Base-by-base conservation (phyloP, 2,888 invertebrate genomes). In the Stenichneumon culpator region DNA sequence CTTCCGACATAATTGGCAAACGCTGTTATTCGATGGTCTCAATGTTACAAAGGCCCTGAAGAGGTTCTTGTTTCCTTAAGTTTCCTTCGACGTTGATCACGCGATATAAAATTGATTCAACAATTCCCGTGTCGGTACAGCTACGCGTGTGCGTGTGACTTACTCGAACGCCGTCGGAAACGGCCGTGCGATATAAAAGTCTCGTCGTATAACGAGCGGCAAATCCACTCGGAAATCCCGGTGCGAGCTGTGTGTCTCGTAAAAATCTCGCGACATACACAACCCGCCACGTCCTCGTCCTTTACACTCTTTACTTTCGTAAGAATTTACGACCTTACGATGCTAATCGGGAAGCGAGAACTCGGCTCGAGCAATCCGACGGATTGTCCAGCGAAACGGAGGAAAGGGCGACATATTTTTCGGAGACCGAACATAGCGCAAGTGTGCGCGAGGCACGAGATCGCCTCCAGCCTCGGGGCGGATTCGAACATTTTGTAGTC, bases 271-370 rank as follows among this genome's bases (percentile, higher is more conserved):
- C 67, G 54, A 70, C 67, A 63, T 32, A 63, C 63, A 72, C 70
- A 72, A 54, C 72, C 19, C 63, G 14, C 65, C 50, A 32, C 70
- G 47, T 47, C 70, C 14, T 39, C 22, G 60, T 69, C 22, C 79
- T 60, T 67, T 75, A 70, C 47, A 70, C 74, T 74, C 63, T 79
- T 79, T 72, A 57, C 75, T 67, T 65, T 19, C 79, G 74, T 70
- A 74, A 80, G 70, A 83, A 79, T 83, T 80, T 83, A 83, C 75
- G 79, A 75, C 75, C 39, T 70, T 72, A 70, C 52, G 70, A 83
- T 75, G 74, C 54, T 65, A 70, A 83, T 70, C 70, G 70, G 32
- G 50, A 79, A 79, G 54, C 67, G 57, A 73, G 69, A 78, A 68
- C 68, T 16, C 60, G 57, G 52, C 54, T 77, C 22, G 65, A 65